Base-by-base conservation (phyloP, 1,140 invertebrate species). In the Metopolophium dirhodum region DNA sequence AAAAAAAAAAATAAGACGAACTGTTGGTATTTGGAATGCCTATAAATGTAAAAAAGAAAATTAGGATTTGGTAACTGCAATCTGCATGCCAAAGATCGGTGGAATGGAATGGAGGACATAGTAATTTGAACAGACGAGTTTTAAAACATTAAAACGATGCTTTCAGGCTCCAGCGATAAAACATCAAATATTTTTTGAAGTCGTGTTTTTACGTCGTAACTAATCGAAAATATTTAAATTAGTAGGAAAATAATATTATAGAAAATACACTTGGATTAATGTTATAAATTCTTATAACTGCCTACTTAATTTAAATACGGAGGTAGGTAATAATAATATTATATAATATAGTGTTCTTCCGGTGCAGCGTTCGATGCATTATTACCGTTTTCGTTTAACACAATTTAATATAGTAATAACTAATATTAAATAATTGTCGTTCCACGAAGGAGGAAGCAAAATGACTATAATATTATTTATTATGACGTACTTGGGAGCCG, bases 311-410 rank as follows among this genome's bases (percentile, higher is more conserved):
- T 41, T 30, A 26, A 83, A 23, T 85, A 45, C 37, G 37, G 22
- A 14, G 37, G 11, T 85, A 77, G 30, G 61, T 77, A n/a, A 77
- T 35, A 68, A n/a, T 68, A 68, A n/a, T 68, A n/a, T 4, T 30
- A 30, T 68, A 68, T 20, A 77, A n/a, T 77, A 20, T 77, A 37
- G 77, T 23, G 8, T 35, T 20, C 22, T 37, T n/a, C 14, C 30
- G 14, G n/a, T 83, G 77, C 20, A 83, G 26, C 45, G 45, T 86
- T 86, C 85, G 85, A 7, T 86, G 61, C 18, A 45, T 85, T 85
- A 85, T 85, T 45, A 83, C 35, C 35, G 85, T 86, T 86, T 86
- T 86, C 41, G 26, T 86, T 86, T 86, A 86, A 86, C 85, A 85
- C 37, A 11, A 20, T 85, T 83, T 41, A 83, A 37, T 83, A 83